Evolutionary conservation across 2,113 vertebrate genomes (phyloP).

Genomic region (Chlorocebus sabaeus): DNA sequence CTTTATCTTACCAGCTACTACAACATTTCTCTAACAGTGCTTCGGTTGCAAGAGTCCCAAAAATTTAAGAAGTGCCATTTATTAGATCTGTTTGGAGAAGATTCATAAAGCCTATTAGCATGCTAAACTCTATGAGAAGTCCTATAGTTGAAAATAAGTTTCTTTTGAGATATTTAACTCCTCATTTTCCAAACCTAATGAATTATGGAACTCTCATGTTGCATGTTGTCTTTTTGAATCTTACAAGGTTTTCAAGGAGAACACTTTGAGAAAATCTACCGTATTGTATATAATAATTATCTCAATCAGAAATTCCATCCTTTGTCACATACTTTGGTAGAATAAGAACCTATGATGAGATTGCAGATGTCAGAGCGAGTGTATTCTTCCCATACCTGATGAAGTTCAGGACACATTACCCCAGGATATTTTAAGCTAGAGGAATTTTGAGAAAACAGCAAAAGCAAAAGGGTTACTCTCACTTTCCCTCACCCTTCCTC

Average conservation of each 20-base stretch:
- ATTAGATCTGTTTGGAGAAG: neutral
- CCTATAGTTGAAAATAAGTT: neutral
- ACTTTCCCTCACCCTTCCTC: rapidly evolving
- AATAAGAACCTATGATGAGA: neutral
- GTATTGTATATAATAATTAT: neutral
- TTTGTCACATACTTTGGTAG: neutral
- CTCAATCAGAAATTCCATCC: neutral
- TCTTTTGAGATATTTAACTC: neutral
- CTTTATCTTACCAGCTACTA: neutral
- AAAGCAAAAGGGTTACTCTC: neutral
- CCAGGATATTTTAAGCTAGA: neutral
- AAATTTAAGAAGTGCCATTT: neutral
- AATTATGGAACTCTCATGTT: neutral
- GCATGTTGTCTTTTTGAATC: neutral
- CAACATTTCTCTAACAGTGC: neutral
- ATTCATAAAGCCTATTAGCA: neutral
- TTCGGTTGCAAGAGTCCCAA: neutral
- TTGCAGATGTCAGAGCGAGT: neutral
- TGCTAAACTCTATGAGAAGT: neutral
- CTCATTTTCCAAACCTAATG: neutral
- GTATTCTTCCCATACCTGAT: neutral
- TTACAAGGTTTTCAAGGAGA: neutral
- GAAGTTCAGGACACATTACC: neutral
- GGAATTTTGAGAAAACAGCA: neutral
- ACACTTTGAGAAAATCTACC: neutral